Evolutionary conservation across 2,888 invertebrate genomes (phyloP).

Genomic region (Hemistola chrysoprasaria): DNA sequence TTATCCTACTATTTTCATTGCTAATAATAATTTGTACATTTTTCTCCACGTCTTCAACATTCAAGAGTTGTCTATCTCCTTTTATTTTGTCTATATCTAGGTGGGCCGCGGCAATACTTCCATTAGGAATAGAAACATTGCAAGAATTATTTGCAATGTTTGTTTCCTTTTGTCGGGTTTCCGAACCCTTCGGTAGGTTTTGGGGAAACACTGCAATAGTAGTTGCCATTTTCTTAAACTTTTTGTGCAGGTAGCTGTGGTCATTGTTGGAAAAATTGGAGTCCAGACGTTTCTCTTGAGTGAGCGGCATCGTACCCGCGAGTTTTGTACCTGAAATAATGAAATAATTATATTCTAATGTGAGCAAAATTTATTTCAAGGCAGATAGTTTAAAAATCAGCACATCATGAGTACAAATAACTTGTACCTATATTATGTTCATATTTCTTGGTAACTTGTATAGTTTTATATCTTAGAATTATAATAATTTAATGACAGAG

Average conservation of each 20-base stretch:
- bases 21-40: slow-evolving; percentile 82
- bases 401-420: too few species aligned
- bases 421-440: too few species aligned
- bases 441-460: too few species aligned
- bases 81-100: slow-evolving; percentile 75
- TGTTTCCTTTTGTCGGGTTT: slow-evolving; percentile 57
- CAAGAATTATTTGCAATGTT: slow-evolving; percentile 53
- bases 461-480: too few species aligned
- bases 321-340: slow-evolving; percentile 66
- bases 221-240: slow-evolving; percentile 94
- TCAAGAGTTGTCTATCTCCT: slow-evolving; percentile 50
- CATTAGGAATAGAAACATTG: slow-evolving; percentile 64
- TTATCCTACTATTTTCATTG: slow-evolving; percentile 71
- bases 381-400: too few species aligned
- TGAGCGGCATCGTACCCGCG: slow-evolving; percentile 75
- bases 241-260: slow-evolving; percentile 94
- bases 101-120: slow-evolving; percentile 72
- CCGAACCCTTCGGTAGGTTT: slow-evolving; percentile 55
- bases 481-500: too few species aligned
- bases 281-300: slow-evolving; percentile 77
- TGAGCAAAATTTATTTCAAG: too few species aligned
- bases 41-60: slow-evolving; percentile 55
- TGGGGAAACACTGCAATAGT: slow-evolving; percentile 66
- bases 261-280: slow-evolving; percentile 81
- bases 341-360: slow-evolving; percentile 5